phyloP scores from a whole-genome alignment of 2,888 invertebrate species.

The Scaptomyza flava region DNA sequence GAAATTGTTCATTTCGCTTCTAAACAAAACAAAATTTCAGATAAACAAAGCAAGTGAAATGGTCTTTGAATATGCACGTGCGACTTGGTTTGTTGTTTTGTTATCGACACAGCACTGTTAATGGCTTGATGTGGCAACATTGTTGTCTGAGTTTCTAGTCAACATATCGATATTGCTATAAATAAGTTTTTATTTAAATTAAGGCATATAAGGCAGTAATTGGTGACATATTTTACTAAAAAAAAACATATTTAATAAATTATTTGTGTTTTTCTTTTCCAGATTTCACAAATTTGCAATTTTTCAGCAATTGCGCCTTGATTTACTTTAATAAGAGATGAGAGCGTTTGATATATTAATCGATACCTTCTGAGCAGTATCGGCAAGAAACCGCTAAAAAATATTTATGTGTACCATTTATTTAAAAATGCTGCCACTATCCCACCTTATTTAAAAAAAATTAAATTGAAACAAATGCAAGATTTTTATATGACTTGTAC shows the following conservation, averaged over 20 bases:
- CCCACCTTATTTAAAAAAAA: background rate
- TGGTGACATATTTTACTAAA: background rate
- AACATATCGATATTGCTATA: background rate
- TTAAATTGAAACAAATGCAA: constrained; percentile 35
- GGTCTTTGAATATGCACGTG: constrained; percentile 41
- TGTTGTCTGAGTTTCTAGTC: background rate
- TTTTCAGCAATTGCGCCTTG: background rate
- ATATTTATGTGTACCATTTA: constrained; percentile 1
- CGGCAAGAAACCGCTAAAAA: background rate
- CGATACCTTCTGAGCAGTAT: constrained; percentile 1
- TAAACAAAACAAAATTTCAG: background rate
- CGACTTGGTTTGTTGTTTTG: constrained; percentile 14
- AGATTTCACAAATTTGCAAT: background rate
- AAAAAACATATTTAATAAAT: background rate
- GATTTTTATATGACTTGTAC: constrained; percentile 61
- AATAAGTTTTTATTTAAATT: background rate
- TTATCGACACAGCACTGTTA: constrained; percentile 22
- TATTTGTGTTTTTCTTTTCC: background rate
- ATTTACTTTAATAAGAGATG: background rate
- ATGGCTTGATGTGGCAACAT: constrained; percentile 3
- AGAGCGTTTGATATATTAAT: background rate
- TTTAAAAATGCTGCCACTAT: background rate
- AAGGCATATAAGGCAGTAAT: background rate
- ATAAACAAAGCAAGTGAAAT: constrained; percentile 22
- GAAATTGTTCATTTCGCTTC: constrained; percentile 78